Evolutionary conservation across 1,140 invertebrate genomes (phyloP).

Genomic region (Listronotus bonariensis): DNA sequence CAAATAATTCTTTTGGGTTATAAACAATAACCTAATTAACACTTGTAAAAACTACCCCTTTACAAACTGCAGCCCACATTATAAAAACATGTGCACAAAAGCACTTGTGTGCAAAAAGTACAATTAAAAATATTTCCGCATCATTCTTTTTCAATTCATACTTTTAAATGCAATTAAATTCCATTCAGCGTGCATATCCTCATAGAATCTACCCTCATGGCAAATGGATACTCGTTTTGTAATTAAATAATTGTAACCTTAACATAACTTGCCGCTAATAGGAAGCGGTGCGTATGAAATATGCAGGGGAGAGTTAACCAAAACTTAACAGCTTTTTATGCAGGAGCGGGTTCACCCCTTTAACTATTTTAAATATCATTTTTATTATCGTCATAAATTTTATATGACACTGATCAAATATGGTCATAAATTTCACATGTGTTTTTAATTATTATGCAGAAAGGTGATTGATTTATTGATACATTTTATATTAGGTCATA

Average conservation of each 20-base stretch:
- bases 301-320: constrained; percentile 12
- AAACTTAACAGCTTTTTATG: constrained; percentile 16
- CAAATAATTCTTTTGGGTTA: no score
- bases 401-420: no score
- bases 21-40: no score
- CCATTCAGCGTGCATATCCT: constrained; percentile 25
- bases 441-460: no score
- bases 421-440: no score
- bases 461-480: no score
- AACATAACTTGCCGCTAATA: constrained; percentile 33
- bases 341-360: constrained; percentile 14
- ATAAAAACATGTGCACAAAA: constrained; percentile 19
- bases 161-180: constrained; percentile 24
- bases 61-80: no score
- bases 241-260: constrained; percentile 37
- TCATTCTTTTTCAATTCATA: constrained; percentile 26
- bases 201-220: constrained; percentile 22
- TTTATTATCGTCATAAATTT: no score
- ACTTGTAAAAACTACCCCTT: no score
- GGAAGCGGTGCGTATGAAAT: constrained; percentile 19
- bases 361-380: no score
- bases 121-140: constrained; percentile 28
- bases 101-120: constrained; percentile 19
- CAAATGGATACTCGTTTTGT: constrained; percentile 24
- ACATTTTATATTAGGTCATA: no score